Conservation (phyloP, 2,797 vertebrate genomes). For the Heterohyrax brucei region DNA sequence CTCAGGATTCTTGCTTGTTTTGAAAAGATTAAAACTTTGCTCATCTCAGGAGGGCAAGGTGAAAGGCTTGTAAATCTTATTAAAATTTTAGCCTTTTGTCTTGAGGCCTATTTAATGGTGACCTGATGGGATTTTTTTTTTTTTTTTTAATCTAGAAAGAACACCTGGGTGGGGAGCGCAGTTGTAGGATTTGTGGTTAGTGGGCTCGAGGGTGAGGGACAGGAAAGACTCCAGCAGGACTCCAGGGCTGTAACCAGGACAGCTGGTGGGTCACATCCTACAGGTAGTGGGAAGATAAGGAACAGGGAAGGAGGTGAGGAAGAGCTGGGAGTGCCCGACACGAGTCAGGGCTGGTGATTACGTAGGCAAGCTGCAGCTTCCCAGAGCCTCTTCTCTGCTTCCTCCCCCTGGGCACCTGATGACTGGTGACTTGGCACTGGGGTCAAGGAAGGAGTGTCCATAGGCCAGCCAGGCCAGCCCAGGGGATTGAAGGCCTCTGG, state of each 20-base stretch:
- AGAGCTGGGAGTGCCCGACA: background rate
- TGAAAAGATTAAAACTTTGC: constrained; percentile 72
- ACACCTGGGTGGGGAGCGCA: background rate
- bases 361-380: background rate
- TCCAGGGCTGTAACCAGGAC: background rate
- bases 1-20: constrained; percentile 54
- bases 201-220: background rate
- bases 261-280: background rate
- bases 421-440: background rate
- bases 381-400: no score
- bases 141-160: constrained; percentile 33
- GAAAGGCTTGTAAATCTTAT: constrained; percentile 68
- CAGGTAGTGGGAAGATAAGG: background rate
- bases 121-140: constrained; percentile 29
- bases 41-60: constrained; percentile 64
- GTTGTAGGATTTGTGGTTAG: constrained; percentile 15
- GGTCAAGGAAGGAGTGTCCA: background rate
- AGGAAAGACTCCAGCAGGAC: background rate
- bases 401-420: background rate
- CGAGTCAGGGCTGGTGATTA: background rate
- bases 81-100: constrained; percentile 72
- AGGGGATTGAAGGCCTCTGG: background rate
- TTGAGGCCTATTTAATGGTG: background rate
- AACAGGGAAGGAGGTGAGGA: background rate
- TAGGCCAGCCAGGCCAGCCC: background rate